Conservation (phyloP, 2,888 invertebrate genomes). For the Lathronympha strigana region DNA sequence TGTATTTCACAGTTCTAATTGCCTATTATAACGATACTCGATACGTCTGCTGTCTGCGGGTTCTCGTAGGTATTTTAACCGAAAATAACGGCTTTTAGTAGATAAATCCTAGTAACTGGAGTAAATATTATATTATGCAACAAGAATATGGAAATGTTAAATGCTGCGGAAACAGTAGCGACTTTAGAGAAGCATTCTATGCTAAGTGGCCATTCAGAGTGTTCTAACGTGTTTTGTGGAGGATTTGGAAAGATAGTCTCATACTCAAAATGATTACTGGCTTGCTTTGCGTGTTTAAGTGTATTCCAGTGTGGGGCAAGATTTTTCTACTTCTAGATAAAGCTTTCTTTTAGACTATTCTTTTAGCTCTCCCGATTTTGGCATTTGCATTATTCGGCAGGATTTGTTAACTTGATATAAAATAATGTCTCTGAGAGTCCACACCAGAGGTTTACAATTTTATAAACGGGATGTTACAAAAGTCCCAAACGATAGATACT, state of each 20-base stretch:
- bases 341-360: too few relatives aligned
- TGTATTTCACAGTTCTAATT: constrained; percentile 77
- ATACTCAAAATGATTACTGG: constrained; percentile 8
- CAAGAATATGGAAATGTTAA: constrained; percentile 27
- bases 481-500: too few relatives aligned
- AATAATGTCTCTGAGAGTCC: too few relatives aligned
- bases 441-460: too few relatives aligned
- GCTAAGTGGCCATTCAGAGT: constrained; percentile 37
- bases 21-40: constrained; percentile 82
- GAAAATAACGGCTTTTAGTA: constrained; percentile 23
- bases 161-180: constrained; percentile 23
- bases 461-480: too few relatives aligned
- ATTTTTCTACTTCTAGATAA: too few relatives aligned
- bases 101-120: neutral
- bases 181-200: constrained; percentile 32
- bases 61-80: constrained; percentile 35
- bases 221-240: constrained; percentile 34
- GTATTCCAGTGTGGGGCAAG: too few relatives aligned
- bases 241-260: constrained; percentile 31
- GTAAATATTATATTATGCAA: constrained; percentile 34
- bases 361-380: too few relatives aligned
- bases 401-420: too few relatives aligned
- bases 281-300: too few relatives aligned
- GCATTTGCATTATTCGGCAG: too few relatives aligned
- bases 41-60: constrained; percentile 58